Evolutionary conservation across 2,888 invertebrate species (phyloP).

Genomic region (Muscina levida): DNA sequence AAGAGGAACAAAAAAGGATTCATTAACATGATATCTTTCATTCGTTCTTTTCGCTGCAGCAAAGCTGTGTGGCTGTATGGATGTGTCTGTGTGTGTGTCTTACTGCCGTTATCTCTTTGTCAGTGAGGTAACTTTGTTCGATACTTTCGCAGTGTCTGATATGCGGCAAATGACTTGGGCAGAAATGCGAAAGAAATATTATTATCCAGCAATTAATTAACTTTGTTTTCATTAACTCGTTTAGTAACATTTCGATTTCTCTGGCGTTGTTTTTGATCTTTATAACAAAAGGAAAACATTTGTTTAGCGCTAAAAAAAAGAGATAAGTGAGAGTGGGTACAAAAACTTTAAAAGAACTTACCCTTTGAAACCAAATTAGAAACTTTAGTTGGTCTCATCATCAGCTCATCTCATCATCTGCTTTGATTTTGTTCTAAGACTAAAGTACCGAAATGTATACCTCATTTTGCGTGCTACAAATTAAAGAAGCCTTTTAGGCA

Average conservation of each 20-base stretch:
- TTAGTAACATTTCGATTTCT: constrained; percentile 8
- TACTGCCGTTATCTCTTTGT: neutral
- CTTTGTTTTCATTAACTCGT: constrained; percentile 56
- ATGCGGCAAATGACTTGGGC: neutral
- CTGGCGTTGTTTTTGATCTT: neutral
- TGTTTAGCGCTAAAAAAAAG: neutral
- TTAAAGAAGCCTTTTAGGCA: constrained; percentile 7
- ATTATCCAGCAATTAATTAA: constrained; percentile 60
- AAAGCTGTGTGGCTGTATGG: neutral
- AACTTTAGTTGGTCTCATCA: neutral
- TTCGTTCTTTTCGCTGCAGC: neutral
- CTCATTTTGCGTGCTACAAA: neutral
- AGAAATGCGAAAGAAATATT: constrained; percentile 37
- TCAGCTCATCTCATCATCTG: neutral
- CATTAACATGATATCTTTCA: constrained; percentile 47
- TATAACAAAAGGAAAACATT: neutral
- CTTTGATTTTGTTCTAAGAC: neutral
- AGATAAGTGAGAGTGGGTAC: neutral
- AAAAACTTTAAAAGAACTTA: constrained; percentile 3
- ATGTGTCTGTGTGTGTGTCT: neutral
- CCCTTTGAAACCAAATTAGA: neutral
- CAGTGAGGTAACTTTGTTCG: constrained; percentile 19
- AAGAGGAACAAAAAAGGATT: constrained; percentile 41
- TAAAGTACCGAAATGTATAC: constrained; percentile 3
- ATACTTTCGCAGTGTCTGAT: constrained; percentile 24